phyloP scores from a whole-genome alignment of 2,113 vertebrate species.

The Orthonyx spaldingii region DNA sequence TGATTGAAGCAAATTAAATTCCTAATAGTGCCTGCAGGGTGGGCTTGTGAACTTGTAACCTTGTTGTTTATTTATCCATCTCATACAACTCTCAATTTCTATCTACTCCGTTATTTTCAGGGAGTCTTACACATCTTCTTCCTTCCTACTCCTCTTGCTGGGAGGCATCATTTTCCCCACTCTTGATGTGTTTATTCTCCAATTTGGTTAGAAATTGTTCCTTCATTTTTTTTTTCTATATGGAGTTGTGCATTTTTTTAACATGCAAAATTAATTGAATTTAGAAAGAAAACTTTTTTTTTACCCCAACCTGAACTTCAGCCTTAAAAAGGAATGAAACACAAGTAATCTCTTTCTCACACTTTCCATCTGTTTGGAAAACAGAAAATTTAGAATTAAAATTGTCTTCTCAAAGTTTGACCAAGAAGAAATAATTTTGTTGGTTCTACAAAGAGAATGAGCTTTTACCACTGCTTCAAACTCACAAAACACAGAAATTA shows the following conservation, averaged over 20 bases:
- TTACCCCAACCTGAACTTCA: background rate
- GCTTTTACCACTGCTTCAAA: background rate
- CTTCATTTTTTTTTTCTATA: background rate
- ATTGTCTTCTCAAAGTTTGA: background rate
- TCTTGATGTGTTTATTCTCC: background rate
- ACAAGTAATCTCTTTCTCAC: background rate
- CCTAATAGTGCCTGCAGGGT: conserved; percentile 58
- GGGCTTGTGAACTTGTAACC: conserved; percentile 64
- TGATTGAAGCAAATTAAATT: conserved; percentile 64
- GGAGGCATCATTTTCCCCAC: conserved; percentile 37
- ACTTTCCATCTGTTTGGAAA: background rate
- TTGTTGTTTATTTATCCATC: conserved; percentile 61
- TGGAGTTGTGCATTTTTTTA: background rate
- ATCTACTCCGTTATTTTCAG: conserved; percentile 35
- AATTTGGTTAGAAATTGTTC: conserved; percentile 43
- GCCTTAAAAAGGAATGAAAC: background rate
- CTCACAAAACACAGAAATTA: background rate
- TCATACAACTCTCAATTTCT: conserved; percentile 20
- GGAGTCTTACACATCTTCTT: conserved; percentile 24
- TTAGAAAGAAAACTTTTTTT: background rate
- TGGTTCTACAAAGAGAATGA: background rate
- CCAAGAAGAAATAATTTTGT: background rate
- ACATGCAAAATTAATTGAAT: background rate
- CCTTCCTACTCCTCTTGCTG: conserved; percentile 23
- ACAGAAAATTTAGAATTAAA: background rate